Conservation (phyloP, 2,797 vertebrate genomes). For the Lepus oiostolus region DNA sequence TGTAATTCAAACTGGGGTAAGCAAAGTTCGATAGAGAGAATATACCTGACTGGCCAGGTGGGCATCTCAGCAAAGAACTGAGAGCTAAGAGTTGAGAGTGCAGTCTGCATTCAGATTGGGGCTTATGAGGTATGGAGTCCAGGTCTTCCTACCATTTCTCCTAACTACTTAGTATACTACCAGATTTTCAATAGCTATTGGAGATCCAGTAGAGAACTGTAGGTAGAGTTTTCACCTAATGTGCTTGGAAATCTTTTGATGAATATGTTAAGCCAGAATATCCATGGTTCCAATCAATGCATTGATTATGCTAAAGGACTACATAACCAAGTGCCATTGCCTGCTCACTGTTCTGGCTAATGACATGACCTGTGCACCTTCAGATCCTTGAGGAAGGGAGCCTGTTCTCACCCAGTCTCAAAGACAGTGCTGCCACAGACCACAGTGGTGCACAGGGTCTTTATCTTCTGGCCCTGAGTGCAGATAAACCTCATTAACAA, state of each 20-base stretch:
- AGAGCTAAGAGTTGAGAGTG: no score
- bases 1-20: no score
- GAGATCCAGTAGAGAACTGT: neutral
- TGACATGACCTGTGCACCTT: neutral
- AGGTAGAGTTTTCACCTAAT: neutral
- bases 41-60: no score
- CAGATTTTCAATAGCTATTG: neutral
- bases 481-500: neutral
- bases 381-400: neutral
- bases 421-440: neutral
- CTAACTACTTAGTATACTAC: neutral
- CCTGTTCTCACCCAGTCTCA: neutral
- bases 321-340: neutral
- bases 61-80: no score
- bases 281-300: neutral
- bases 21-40: no score
- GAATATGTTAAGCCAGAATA: neutral
- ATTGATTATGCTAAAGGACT: neutral
- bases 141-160: no score
- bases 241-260: neutral
- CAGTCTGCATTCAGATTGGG: no score
- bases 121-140: no score
- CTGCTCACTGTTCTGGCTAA: neutral
- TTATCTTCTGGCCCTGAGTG: neutral
- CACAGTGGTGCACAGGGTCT: neutral